Evolutionary conservation across 2,797 vertebrate species (phyloP).

Genomic region (Crenuchus spilurus): DNA sequence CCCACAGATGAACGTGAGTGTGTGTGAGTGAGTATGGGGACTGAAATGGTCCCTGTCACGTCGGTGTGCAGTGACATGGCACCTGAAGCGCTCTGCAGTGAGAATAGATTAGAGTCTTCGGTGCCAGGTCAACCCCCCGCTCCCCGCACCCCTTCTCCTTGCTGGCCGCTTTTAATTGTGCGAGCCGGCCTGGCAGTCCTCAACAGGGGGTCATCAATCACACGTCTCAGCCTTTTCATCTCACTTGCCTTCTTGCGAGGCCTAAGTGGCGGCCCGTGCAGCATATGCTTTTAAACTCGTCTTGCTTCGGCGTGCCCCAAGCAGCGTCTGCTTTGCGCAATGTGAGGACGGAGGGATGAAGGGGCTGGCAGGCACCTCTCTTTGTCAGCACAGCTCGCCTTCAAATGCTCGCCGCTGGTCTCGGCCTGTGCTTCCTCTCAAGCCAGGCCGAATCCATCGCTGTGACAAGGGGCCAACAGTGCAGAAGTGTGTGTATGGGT

Average conservation of each 20-base stretch:
- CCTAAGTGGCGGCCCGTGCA: conserved; percentile 43
- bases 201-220: conserved; percentile 52
- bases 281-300: conserved; percentile 62
- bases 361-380: conserved; percentile 68
- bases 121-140: conserved; percentile 27
- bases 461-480: conserved; percentile 46
- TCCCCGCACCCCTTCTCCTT: neutral
- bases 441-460: conserved; percentile 51
- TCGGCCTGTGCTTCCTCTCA: conserved; percentile 32
- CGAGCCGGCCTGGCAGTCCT: conserved; percentile 31
- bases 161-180: conserved; percentile 41
- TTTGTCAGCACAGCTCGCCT: conserved; percentile 73
- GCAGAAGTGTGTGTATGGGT: conserved; percentile 24
- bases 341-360: conserved; percentile 60
- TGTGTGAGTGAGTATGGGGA: neutral
- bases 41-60: conserved; percentile 64
- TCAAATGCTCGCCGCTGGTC: conserved; percentile 61
- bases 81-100: conserved; percentile 71
- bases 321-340: conserved; percentile 56
- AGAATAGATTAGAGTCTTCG: conserved; percentile 75
- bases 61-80: conserved; percentile 68
- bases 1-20: conserved; percentile 21
- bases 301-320: conserved; percentile 27
- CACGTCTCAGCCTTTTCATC: conserved; percentile 50
- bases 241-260: conserved; percentile 63